Evolutionary conservation across 2,113 vertebrate genomes (phyloP), one percentile per base, ranked within the genome.

Genomic region (Amphiprion ocellaris): DNA sequence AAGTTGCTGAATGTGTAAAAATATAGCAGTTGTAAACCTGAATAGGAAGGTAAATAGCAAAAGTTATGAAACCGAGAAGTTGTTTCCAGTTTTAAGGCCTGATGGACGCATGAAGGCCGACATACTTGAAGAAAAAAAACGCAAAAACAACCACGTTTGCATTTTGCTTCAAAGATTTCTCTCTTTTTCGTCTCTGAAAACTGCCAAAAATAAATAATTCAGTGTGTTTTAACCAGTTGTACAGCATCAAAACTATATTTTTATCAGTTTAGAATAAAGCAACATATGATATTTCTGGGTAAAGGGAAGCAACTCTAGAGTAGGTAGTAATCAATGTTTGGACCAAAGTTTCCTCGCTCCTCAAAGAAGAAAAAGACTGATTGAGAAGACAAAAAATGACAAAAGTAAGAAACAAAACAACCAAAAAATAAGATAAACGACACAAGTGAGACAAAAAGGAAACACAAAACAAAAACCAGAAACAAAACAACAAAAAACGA

Each of bases 1-100:
- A 26, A 55, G 26, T 46, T 56, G 53, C 55, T 69, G 17, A 61
- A 67, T 44, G 55, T 19, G 69, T 33, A 44, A 21, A 56, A 52
- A 61, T 37, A 49, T 23, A 71, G 54, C 16, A 37, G 14, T 0
- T 47, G 11, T 50, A 39, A 82, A 56, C 10, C 26, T 59, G 12
- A 68, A 52, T 52, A 62, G 58, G 49, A 64, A 66, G 24, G 21
- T 53, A 14, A 9, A 60, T 5, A 44, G 65, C 6, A 62, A 39
- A 66, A 28, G 9, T 23, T 24, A 6, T 77, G 26, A 79, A 79
- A 52, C 6, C 9, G 4, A 10, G 19, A 37, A 0, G 59, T 28
- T 55, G 37, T 37, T 58, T 50, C 4, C 14, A 14, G n/a, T 71
- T 61, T 26, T n/a, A 47, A 82, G 49, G 49, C 1, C 53, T 55